Evolutionary conservation across 2,113 vertebrate species (phyloP).

Genomic region (Calyptomena viridis): DNA sequence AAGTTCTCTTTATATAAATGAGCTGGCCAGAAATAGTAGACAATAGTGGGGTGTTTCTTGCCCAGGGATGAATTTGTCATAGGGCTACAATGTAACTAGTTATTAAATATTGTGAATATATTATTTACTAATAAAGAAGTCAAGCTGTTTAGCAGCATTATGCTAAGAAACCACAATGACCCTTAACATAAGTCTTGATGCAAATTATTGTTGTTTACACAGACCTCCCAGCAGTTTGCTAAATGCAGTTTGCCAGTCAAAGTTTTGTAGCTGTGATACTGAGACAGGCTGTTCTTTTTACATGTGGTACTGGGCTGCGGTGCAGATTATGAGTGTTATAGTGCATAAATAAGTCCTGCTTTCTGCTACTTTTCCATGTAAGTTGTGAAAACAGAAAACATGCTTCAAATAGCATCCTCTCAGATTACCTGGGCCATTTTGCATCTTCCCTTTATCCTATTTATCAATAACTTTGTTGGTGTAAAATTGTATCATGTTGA

Average conservation of each 20-base stretch:
- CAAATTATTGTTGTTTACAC: conserved; percentile 28
- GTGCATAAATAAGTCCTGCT: background rate
- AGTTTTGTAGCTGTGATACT: background rate
- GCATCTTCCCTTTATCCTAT: background rate
- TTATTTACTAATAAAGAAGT: background rate
- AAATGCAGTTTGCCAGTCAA: background rate
- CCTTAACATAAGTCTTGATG: background rate
- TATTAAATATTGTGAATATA: conserved; percentile 19
- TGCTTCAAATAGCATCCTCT: background rate
- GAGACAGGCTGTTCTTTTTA: background rate
- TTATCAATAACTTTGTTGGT: background rate
- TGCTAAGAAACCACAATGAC: background rate
- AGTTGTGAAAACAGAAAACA: background rate
- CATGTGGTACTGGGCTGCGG: background rate
- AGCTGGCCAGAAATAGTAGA: background rate
- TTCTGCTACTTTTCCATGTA: background rate
- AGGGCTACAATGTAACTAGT: background rate
- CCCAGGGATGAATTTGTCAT: background rate
- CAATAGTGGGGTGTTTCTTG: background rate
- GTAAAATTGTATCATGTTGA: background rate
- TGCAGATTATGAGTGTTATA: background rate
- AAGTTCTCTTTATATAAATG: background rate
- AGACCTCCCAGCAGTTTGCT: background rate
- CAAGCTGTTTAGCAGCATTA: background rate
- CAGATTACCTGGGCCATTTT: background rate